Evolutionary conservation across 2,888 invertebrate genomes (phyloP).

Genomic region (Cheilosia variabilis): DNA sequence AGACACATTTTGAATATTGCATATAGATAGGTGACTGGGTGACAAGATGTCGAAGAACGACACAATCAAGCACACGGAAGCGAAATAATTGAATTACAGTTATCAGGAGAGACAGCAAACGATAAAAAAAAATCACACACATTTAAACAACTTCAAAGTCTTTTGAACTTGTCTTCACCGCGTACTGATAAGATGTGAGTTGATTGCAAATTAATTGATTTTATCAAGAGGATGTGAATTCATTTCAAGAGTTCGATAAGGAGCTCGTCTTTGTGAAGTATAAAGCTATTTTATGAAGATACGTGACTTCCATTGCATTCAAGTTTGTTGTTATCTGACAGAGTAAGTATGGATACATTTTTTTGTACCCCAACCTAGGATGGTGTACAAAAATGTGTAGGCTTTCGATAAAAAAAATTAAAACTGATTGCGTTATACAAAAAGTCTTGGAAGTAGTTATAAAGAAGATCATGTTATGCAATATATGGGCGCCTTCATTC

Average conservation of each 20-base stretch:
- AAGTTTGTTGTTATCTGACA: no score
- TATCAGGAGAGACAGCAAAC: not conserved
- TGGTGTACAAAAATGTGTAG: no score
- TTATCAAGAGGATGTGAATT: not conserved
- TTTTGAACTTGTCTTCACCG: not conserved
- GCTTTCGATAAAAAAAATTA: no score
- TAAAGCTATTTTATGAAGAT: no score
- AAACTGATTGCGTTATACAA: no score
- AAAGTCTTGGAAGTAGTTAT: no score
- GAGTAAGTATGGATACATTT: no score
- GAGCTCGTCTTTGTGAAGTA: not conserved
- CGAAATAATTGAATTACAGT: not conserved
- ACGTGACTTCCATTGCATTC: no score
- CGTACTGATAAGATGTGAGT: not conserved
- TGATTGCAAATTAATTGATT: slow-evolving; percentile 25
- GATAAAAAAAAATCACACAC: not conserved
- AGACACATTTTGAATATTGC: no score
- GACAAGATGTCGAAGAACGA: not conserved
- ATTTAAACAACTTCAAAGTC: not conserved
- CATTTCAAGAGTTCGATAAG: not conserved
- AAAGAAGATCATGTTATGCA: no score
- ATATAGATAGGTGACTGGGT: not conserved
- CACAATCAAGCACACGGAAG: not conserved
- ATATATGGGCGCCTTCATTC: no score
- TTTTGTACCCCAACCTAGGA: no score